Percentiles rank a stretch among this genome's conserved stretches.
Conservation (phyloP, 2,113 vertebrate genomes). For the Patagioenas fasciata region DNA sequence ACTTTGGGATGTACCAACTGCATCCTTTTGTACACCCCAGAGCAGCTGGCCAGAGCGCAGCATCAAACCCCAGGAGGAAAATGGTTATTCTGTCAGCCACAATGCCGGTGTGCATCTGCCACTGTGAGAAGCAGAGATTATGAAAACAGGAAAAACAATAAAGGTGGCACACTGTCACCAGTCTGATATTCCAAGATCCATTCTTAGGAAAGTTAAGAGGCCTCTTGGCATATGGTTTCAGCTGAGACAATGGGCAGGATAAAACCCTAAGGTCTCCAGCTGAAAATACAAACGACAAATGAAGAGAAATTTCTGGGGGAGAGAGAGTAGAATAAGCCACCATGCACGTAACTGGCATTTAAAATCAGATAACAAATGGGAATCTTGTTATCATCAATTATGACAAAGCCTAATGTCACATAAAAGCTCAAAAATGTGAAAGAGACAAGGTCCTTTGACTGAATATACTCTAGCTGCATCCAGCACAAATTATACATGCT, state of each 20-base stretch:
- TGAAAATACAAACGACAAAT: conserved; percentile 47
- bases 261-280: conserved; percentile 49
- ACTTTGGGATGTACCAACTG: conserved; percentile 21
- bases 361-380: conserved; percentile 28
- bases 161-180: conserved; percentile 24
- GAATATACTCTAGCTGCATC: not conserved
- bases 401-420: not conserved
- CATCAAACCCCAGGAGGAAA: conserved; percentile 31
- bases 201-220: conserved; percentile 51
- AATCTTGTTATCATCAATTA: conserved; percentile 42
- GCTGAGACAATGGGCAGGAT: conserved; percentile 17
- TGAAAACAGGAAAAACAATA: conserved; percentile 57
- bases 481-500: not conserved
- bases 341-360: conserved; percentile 12
- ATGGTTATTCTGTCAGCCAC: conserved; percentile 43
- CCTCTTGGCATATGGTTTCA: conserved; percentile 66
- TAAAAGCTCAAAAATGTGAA: not conserved
- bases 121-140: conserved; percentile 50
- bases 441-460: not conserved
- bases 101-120: conserved; percentile 51
- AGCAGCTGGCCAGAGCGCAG: conserved; percentile 23
- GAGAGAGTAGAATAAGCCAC: not conserved
- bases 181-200: conserved; percentile 49
- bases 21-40: conserved; percentile 19
- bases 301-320: conserved; percentile 25